phyloP scores from a whole-genome alignment of 2,888 invertebrate species.

The Pristionchus exspectatus region DNA sequence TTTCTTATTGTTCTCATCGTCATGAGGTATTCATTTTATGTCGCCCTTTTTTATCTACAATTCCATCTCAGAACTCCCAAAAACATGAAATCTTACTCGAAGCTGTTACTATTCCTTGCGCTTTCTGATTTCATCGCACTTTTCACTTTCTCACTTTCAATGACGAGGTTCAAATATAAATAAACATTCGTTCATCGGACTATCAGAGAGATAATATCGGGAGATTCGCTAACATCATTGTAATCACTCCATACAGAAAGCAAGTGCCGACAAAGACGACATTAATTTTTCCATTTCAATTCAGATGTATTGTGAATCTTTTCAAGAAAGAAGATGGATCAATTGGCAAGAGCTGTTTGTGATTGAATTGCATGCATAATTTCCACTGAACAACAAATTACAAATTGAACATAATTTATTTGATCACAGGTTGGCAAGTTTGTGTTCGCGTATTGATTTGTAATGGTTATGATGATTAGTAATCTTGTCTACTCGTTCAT shows the following conservation, averaged over 20 bases:
- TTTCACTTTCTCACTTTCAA: not conserved
- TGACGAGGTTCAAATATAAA: not conserved
- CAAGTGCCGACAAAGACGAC: not conserved
- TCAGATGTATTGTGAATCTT: not conserved
- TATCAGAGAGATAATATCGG: not conserved
- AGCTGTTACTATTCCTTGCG: not conserved
- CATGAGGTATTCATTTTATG: too few species aligned
- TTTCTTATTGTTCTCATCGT: not conserved
- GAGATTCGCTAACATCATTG: not conserved
- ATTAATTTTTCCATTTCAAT: not conserved
- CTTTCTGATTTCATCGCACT: not conserved
- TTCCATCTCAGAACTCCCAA: not conserved
- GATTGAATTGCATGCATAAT: not conserved
- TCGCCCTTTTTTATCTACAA: not conserved
- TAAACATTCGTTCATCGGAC: not conserved
- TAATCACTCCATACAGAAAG: not conserved
- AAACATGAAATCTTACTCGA: not conserved
- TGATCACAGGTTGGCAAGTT: not conserved
- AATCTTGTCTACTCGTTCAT: not conserved
- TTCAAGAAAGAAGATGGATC: not conserved
- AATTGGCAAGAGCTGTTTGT: not conserved
- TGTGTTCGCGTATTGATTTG: not conserved
- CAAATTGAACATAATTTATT: not conserved
- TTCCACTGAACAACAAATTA: not conserved
- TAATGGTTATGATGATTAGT: not conserved